Percentiles rank a stretch among this genome's conserved stretches.
phyloP scores from a whole-genome alignment of 2,113 vertebrate species.

The Xiphophorus couchianus region DNA sequence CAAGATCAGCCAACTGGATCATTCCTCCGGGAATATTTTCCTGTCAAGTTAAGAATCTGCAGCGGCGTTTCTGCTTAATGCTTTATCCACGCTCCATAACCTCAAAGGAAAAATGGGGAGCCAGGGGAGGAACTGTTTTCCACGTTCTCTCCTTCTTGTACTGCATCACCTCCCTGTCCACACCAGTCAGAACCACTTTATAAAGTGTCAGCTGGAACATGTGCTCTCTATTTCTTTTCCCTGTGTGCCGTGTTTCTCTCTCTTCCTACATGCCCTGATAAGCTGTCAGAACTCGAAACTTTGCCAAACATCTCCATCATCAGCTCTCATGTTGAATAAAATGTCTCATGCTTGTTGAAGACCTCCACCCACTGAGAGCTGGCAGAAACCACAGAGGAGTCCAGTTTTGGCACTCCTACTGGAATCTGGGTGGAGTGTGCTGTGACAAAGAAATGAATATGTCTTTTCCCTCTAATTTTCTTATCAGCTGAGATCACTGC shows the following conservation, averaged over 20 bases:
- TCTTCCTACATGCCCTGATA: conserved; percentile 45
- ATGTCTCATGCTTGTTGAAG: not conserved
- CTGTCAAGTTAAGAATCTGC: conserved; percentile 41
- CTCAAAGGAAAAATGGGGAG: conserved; percentile 18
- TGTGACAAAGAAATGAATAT: conserved; percentile 11
- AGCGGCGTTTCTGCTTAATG: conserved; percentile 51
- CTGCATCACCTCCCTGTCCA: conserved; percentile 54
- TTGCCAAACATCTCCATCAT: conserved; percentile 49
- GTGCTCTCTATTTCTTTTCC: conserved; percentile 28
- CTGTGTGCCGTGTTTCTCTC: conserved; percentile 8
- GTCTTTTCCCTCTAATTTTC: conserved; percentile 6
- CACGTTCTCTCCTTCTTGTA: conserved; percentile 25
- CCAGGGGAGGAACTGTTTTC: conserved; percentile 1
- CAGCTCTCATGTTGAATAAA: conserved; percentile 28
- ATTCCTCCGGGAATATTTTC: conserved; percentile 37
- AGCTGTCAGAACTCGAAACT: conserved; percentile 49
- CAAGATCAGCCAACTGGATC: conserved; percentile 32
- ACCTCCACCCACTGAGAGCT: conserved; percentile 27
- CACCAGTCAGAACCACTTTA: conserved; percentile 53
- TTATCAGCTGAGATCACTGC: conserved; percentile 21
- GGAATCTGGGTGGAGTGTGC: not conserved
- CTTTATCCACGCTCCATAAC: conserved; percentile 8
- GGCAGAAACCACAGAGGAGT: conserved; percentile 7
- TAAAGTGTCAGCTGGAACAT: conserved; percentile 51
- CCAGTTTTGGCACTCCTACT: not conserved